Conservation (phyloP, 2,888 invertebrate species). For the Lydus trimaculatus region DNA sequence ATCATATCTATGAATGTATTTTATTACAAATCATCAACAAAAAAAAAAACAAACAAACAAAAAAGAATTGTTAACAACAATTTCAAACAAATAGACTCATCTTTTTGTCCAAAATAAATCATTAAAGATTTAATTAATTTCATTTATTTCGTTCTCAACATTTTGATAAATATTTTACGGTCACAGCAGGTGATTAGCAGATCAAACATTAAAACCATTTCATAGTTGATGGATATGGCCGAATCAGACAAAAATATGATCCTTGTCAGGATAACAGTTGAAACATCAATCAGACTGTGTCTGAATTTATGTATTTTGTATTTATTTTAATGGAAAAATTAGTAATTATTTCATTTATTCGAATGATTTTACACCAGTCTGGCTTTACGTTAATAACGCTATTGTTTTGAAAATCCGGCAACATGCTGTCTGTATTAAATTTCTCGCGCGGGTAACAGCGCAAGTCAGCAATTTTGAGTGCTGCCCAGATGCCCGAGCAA, state of each 20-base stretch:
- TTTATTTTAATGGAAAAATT: too few relatives aligned
- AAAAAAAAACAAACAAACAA: neutral
- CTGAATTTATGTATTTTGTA: neutral
- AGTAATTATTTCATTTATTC: too few relatives aligned
- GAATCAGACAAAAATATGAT: neutral
- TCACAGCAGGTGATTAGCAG: neutral
- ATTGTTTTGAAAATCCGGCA: too few relatives aligned
- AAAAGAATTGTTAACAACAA: neutral
- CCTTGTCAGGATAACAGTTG: neutral
- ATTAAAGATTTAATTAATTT: neutral
- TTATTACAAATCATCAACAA: neutral
- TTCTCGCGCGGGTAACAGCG: too few relatives aligned
- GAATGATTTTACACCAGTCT: too few relatives aligned
- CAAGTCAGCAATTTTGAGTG: too few relatives aligned
- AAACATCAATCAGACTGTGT: neutral
- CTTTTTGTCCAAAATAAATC: neutral
- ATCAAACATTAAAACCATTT: constrained; percentile 1
- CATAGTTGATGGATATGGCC: neutral
- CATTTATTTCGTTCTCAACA: neutral
- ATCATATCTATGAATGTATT: constrained; percentile 19
- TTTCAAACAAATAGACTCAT: too few relatives aligned
- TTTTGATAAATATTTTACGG: constrained; percentile 3
- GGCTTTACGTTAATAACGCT: too few relatives aligned
- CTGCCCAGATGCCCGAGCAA: too few relatives aligned
- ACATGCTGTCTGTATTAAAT: too few relatives aligned